Evolutionary conservation across 2,113 vertebrate genomes (phyloP).

Genomic region (Syrrhaptes paradoxus): DNA sequence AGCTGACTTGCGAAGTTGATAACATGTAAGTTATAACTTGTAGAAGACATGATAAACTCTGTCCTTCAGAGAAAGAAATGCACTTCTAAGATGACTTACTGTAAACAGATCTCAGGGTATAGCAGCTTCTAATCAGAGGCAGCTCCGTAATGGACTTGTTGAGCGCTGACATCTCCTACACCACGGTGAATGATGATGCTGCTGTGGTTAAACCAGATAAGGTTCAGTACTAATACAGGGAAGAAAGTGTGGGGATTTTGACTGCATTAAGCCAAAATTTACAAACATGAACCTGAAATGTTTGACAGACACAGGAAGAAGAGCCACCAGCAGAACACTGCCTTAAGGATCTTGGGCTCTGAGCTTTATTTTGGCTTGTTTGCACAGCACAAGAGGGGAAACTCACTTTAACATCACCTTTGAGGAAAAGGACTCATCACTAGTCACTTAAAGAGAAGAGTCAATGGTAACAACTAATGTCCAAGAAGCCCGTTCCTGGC

Average conservation of each 20-base stretch:
- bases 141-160: slow-evolving; percentile 56
- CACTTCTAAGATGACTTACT: slow-evolving; percentile 37
- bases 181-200: not conserved
- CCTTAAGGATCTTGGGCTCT: not conserved
- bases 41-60: slow-evolving; percentile 55
- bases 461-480: not conserved
- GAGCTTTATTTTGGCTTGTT: not conserved
- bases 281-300: slow-evolving; percentile 37
- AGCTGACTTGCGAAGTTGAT: slow-evolving; percentile 13
- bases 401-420: not conserved
- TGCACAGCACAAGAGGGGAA: not conserved
- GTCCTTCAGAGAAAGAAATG: slow-evolving; percentile 49
- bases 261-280: slow-evolving; percentile 38
- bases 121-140: slow-evolving; percentile 48
- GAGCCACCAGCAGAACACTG: not conserved
- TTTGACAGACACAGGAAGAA: slow-evolving; percentile 14
- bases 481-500: not conserved
- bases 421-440: not conserved
- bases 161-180: slow-evolving; percentile 45
- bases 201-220: slow-evolving; percentile 43
- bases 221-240: not conserved
- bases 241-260: slow-evolving; percentile 4
- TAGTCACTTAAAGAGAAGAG: not conserved
- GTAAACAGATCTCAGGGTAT: slow-evolving; percentile 47
- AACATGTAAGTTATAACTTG: slow-evolving; percentile 58